Conservation (phyloP, 1,140 invertebrate species). For the Lasioglossum baleicum region DNA sequence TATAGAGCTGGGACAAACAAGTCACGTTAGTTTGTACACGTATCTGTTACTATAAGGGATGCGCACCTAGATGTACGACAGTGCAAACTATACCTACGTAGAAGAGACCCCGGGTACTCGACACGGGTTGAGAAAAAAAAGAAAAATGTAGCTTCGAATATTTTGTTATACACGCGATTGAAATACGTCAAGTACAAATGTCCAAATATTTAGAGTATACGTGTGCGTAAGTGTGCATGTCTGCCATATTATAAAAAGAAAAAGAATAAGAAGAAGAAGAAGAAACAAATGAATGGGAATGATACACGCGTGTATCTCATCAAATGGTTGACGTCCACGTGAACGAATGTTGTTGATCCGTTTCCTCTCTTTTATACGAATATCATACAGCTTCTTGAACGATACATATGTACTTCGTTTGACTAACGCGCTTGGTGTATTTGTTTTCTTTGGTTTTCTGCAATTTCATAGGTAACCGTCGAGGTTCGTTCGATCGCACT, state of each 20-base stretch:
- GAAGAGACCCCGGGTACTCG: slow-evolving; percentile 21
- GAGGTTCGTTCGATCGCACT: neutral
- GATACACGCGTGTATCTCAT: neutral
- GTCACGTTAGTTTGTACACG: neutral
- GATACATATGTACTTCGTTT: neutral
- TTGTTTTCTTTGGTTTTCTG: slow-evolving; percentile 4
- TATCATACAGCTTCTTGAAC: slow-evolving; percentile 13
- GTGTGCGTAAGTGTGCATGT: slow-evolving; percentile 52
- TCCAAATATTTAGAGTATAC: slow-evolving; percentile 62
- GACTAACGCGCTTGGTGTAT: neutral
- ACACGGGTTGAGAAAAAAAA: slow-evolving; percentile 16
- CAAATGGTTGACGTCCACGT: neutral
- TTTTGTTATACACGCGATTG: slow-evolving; percentile 70
- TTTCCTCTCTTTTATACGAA: neutral
- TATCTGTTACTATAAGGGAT: neutral
- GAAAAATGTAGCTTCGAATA: slow-evolving; percentile 60
- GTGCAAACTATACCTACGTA: slow-evolving; percentile 56
- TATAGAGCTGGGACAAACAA: neutral
- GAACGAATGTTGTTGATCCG: slow-evolving; percentile 24
- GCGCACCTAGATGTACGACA: slow-evolving; percentile 29
- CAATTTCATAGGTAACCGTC: slow-evolving; percentile 12
- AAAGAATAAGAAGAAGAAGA: neutral
- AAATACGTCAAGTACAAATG: slow-evolving; percentile 71
- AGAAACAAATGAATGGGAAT: too few relatives aligned
- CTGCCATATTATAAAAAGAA: slow-evolving; percentile 30